Base-by-base conservation (phyloP, 2,888 invertebrate species). In the Baronia brevicornis region DNA sequence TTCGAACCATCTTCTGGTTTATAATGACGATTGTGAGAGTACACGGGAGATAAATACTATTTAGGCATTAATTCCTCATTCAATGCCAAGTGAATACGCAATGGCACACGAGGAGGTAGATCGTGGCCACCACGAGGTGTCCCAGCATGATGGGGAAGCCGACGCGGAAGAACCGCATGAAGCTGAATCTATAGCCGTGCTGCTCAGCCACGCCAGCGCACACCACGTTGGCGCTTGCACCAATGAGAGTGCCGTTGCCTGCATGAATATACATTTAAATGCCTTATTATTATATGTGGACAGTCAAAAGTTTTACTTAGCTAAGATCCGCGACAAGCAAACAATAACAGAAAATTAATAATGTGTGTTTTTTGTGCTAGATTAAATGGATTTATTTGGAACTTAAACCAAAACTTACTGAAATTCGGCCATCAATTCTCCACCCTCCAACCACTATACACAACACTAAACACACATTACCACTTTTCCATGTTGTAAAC, bases 141-240 rank as follows among this genome's bases (percentile, higher is more conserved):
- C 90, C 86, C 3, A 93, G 60, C 90, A 91, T 92, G 36, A 93
- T 86, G 0, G 95, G 95, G 63, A 94, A 91, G n/a, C 94, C 94
- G 46, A 94, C 86, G 60, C 90, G 93, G 65, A 93, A 89, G 71
- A 92, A 95, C 58, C 94, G 88, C 50, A 91, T 77, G 68, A 95
- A 95, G 4, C 91, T 89, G 59, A 95, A 91, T 51, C 89, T 85
- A 60, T 95, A 94, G 11, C 95, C 95, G 67, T 95, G 94, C 55
- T 94, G 94, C 60, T 94, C 94, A 0, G 95, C 94, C 14, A 95
- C 91, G 21, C 95, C 94, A 5, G 94, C 94, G 66, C 94, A 93
- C 2, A 95, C 93, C 20, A 95, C 93, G 68, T 95, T 95, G 1
- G 94, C 93, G 5, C 94, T 93, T 3, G 95, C 93, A 36, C 94